Percentiles rank a stretch among this genome's conserved stretches.
Evolutionary conservation across 1,140 invertebrate genomes (phyloP).

Genomic region (Euwallacea fornicatus): DNA sequence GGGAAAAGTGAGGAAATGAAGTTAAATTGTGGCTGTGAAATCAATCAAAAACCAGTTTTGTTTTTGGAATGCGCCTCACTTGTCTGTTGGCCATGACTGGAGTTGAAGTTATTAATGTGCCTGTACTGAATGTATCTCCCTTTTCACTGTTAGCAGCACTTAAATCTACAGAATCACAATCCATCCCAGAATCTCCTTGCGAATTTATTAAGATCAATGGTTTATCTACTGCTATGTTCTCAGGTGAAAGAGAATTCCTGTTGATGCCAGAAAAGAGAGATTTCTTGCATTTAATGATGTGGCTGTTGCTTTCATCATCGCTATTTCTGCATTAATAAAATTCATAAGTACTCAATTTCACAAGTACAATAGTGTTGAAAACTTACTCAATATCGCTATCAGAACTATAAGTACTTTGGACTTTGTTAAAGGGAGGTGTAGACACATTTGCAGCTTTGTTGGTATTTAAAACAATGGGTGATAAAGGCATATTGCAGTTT

Average conservation of each 20-base stretch:
- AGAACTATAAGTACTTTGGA: too few species aligned
- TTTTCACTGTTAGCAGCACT: background rate
- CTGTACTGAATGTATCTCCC: background rate
- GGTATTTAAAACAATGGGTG: slow-evolving; percentile 16
- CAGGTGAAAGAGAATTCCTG: background rate
- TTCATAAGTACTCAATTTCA: background rate
- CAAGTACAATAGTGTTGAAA: too few species aligned
- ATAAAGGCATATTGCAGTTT: slow-evolving; percentile 16
- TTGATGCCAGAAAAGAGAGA: background rate
- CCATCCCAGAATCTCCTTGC: slow-evolving; percentile 4
- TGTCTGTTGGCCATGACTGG: slow-evolving; percentile 15
- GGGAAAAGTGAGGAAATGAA: too few species aligned
- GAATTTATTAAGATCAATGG: background rate
- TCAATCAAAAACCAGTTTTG: slow-evolving; percentile 16
- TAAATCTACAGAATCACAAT: background rate
- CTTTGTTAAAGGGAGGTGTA: slow-evolving; percentile 13
- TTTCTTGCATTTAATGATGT: background rate
- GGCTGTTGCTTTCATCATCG: slow-evolving; percentile 5
- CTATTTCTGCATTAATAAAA: background rate
- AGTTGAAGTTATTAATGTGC: slow-evolving; percentile 16
- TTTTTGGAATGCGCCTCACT: slow-evolving; percentile 18
- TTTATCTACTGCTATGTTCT: background rate
- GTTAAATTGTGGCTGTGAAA: too few species aligned
- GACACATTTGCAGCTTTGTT: slow-evolving; percentile 17
- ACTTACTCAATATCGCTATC: too few species aligned